Base-by-base conservation (phyloP, 2,888 invertebrate species). In the Mongoloraphidia duomilia region DNA sequence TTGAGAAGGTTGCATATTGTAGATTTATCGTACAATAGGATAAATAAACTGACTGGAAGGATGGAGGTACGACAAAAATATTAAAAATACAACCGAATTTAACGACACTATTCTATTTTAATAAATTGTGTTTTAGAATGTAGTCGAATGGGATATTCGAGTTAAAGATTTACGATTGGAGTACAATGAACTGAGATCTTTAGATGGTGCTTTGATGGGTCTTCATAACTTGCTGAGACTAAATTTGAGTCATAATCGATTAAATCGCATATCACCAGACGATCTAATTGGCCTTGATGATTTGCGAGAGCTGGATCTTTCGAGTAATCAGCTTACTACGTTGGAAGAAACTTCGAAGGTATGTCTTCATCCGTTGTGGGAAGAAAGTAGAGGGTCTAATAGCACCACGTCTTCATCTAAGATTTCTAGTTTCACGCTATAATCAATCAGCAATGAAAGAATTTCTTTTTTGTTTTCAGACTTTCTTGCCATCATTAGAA, bases 281-380 rank as follows among this genome's bases (percentile, higher is more conserved):
- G 88, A 88, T 62, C 74, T 90, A 44, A 81, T 83, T 49, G 87
- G 87, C 26, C 69, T 90, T 57, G 84, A 84, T 57, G 79, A 80
- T 53, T 68, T 90, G 39, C 77, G 77, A 60, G 69, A 82, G 47
- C 72, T 90, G 39, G 89, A 89, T 61, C 71, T 90, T 41, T 88
- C 89, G 0, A 74, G 82, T 61, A 90, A 90, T 64, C 77, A 78
- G 53, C 70, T 90, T 37, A 76, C 78, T 41, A 83, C 86, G 2
- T 70, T 90, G 49, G 84, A 86, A 63, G 86, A 86, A 70, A 83
- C 85, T 49, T 84, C 87, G 58, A 85, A 84, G 79, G 89, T 89
- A 69, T 63, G 60, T 35, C 33, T 57, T 60, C 58, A 55, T 41
- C 35, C 40, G 41, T 47, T 60, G 60, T 26, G 26, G 26, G 1